These are phyloP conservation scores for Ochropacha duplaris DNA, from an alignment of 2,888 invertebrate genomes.

Conservation along the genomic window DNA sequence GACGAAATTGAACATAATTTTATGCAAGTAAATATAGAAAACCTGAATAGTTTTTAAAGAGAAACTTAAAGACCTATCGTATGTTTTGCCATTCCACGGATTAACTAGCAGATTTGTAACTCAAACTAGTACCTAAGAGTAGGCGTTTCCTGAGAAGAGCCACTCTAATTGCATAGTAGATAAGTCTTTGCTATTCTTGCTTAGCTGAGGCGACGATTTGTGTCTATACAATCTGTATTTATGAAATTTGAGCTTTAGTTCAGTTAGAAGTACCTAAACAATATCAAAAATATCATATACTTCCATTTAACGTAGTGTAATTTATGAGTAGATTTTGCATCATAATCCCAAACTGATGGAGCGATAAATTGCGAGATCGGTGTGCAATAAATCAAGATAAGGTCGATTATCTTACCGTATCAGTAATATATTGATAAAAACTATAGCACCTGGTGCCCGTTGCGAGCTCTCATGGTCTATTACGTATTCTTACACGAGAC, in stretches of 20 bases:
- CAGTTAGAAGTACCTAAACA: conserved; percentile 9
- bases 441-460: conserved; percentile 13
- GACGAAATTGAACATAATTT: no score
- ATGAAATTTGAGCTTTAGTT: conserved; percentile 24
- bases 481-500: conserved; percentile 4
- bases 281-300: conserved; percentile 15
- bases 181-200: conserved; percentile 33
- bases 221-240: conserved; percentile 31
- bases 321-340: conserved; percentile 32
- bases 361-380: conserved; percentile 43
- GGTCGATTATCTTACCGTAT: conserved; percentile 35
- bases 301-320: conserved; percentile 22
- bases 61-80: conserved; percentile 22
- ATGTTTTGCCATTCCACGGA: conserved; percentile 35
- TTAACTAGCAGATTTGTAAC: conserved; percentile 55
- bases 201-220: conserved; percentile 28
- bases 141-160: conserved; percentile 19
- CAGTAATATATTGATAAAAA: conserved; percentile 47
- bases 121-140: conserved; percentile 43
- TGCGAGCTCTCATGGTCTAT: not conserved
- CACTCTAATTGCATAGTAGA: conserved; percentile 20
- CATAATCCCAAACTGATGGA: conserved; percentile 37
- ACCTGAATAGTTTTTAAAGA: conserved; percentile 6
- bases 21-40: no score
- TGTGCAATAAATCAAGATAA: conserved; percentile 56